Evolutionary conservation across 2,797 vertebrate species (phyloP).

Genomic region (Hippocampus kuda): DNA sequence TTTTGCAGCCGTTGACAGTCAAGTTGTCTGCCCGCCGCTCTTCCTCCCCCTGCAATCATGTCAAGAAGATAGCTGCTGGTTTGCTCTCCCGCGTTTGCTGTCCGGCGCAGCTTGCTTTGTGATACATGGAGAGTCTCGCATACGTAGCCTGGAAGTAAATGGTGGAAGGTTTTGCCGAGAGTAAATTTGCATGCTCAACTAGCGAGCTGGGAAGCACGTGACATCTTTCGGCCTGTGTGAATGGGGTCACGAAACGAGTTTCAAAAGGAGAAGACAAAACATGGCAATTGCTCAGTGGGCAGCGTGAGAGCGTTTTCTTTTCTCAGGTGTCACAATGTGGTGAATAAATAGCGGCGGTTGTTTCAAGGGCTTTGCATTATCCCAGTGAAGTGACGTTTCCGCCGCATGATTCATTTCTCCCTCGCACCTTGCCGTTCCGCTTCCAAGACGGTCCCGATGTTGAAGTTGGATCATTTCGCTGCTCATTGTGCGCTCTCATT

Average conservation of each 20-base stretch:
- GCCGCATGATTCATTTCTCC: background rate
- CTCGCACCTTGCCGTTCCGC: constrained; percentile 6
- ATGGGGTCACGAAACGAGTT: background rate
- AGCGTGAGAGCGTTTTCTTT: background rate
- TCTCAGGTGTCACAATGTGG: background rate
- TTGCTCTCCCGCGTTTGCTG: background rate
- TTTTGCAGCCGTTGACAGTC: background rate
- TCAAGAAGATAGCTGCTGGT: background rate
- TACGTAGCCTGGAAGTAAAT: too few species aligned
- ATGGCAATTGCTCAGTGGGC: background rate
- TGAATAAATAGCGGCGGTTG: background rate
- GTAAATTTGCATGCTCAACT: too few species aligned
- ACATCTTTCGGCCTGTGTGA: background rate
- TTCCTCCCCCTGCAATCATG: background rate
- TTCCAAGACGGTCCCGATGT: constrained; percentile 23
- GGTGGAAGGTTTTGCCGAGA: too few species aligned
- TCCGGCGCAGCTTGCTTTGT: background rate
- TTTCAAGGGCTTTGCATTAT: background rate
- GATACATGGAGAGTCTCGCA: background rate
- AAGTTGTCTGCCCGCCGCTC: background rate
- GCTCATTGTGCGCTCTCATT: constrained; percentile 42
- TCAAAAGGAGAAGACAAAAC: background rate
- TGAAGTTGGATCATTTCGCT: constrained; percentile 31
- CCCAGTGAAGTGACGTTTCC: background rate
- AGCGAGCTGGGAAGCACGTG: too few species aligned